phyloP scores from a whole-genome alignment of 2,113 vertebrate genomes.

The Podocnemis expansa region DNA sequence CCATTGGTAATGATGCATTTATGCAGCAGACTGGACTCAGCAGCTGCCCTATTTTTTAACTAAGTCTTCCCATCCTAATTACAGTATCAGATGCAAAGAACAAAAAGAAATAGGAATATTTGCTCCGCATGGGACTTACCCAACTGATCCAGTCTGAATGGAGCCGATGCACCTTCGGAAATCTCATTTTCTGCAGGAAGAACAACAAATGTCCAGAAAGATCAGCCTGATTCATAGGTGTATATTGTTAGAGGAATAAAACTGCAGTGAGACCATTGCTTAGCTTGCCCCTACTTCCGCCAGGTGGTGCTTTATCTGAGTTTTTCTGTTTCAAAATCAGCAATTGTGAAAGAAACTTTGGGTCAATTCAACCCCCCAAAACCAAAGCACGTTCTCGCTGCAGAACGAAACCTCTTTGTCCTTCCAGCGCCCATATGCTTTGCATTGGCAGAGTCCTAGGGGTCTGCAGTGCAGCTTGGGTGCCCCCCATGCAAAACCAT shows the following conservation, averaged over 20 bases:
- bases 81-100: not conserved
- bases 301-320: not conserved
- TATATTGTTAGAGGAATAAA: not conserved
- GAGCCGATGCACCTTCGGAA: conserved; percentile 57
- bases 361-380: not conserved
- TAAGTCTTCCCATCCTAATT: not conserved
- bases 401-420: not conserved
- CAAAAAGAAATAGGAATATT: not conserved
- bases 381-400: not conserved
- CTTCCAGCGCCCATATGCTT: conserved; percentile 27
- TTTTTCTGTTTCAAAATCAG: not conserved
- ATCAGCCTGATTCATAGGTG: conserved; percentile 12
- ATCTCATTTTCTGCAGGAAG: conserved; percentile 74
- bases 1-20: not conserved
- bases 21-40: not conserved
- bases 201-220: conserved; percentile 52
- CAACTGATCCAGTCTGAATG: conserved; percentile 71
- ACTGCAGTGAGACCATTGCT: not conserved
- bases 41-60: not conserved
- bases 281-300: not conserved
- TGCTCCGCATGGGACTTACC: conserved; percentile 67
- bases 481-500: not conserved
- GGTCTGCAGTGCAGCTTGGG: not conserved
- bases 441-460: not conserved
- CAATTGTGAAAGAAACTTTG: not conserved